Evolutionary conservation across 2,113 vertebrate species (phyloP), one percentile per base, ranked within the genome.

Genomic region (Seriola rivoliana): DNA sequence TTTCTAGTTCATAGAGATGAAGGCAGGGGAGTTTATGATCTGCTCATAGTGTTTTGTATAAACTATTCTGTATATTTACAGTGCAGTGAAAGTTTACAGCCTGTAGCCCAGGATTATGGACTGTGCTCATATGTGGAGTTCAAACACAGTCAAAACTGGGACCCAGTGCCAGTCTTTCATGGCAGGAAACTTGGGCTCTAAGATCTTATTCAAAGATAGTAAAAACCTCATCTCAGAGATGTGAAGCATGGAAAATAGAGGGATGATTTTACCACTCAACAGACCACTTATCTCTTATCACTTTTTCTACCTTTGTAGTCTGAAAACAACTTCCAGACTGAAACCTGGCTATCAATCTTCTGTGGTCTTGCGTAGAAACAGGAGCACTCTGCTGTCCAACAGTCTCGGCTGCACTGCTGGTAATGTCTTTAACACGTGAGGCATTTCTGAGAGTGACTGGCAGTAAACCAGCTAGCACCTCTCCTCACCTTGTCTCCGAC

Each of bases 351-450:
- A 63, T 71, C 23, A 36, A 11, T 79, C 71, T 69, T 68, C 59
- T 57, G 8, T 57, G 12, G 19, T 63, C 21, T 42, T 58, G 17
- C 50, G 50, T 34, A 82, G 82, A 82, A 84, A 65, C 76, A 44
- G 67, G 64, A 74, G 84, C 23, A 5, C 59, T 78, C 32, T 59
- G 44, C 75, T 86, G 79, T 88, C 72, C 72, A 85, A 79, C 71
- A 38, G 7, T 68, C 85, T 54, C 59, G 68, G 1, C 76, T 57
- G 57, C 17, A 19, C 59, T 54, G 67, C 76, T 44, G 66, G 32
- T 90, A 90, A 92, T 93, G 86, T 84, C 85, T 92, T 90, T 81
- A 92, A 85, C 93, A 94, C 60, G 62, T 78, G 89, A 84, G 60
- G 75, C 75, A 21, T 85, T 78, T 89, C 85, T 77, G 64, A 85